These are phyloP conservation scores for Horisme vitalbata DNA, from an alignment of 2,888 invertebrate genomes.

Conservation along the genomic window DNA sequence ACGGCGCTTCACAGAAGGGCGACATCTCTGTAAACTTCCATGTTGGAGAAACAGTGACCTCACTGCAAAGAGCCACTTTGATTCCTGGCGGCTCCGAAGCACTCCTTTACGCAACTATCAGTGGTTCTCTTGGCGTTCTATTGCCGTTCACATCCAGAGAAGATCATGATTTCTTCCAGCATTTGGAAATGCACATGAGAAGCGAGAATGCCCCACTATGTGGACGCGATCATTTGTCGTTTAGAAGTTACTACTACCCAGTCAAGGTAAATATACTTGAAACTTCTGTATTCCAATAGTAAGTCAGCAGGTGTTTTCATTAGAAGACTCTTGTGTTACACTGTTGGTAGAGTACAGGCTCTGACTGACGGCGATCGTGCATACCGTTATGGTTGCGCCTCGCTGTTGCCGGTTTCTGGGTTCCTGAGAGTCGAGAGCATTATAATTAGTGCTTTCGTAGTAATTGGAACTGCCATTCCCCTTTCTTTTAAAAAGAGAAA, in stretches of 20 bases:
- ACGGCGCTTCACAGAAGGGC: slow-evolving; percentile 98
- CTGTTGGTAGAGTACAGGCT: slow-evolving; percentile 66
- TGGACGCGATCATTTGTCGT: slow-evolving; percentile 98
- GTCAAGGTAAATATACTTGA: slow-evolving; percentile 86
- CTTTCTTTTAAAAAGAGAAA: too few relatives aligned
- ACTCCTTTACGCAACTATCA: slow-evolving; percentile 96
- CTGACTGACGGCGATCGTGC: slow-evolving; percentile 42
- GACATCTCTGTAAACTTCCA: slow-evolving; percentile 97
- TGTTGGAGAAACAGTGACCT: slow-evolving; percentile 97
- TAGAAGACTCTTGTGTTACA: slow-evolving; percentile 67
- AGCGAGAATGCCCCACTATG: slow-evolving; percentile 98
- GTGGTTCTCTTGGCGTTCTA: slow-evolving; percentile 96
- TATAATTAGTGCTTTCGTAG: slow-evolving; percentile 58
- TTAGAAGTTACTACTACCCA: slow-evolving; percentile 98
- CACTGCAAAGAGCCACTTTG: slow-evolving; percentile 96
- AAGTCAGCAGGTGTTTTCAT: slow-evolving; percentile 66
- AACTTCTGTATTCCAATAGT: slow-evolving; percentile 53
- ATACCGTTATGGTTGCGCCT: slow-evolving; percentile 62
- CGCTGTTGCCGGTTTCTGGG: slow-evolving; percentile 43
- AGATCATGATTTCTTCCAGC: slow-evolving; percentile 99
- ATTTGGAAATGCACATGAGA: slow-evolving; percentile 99
- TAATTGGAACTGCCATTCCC: slow-evolving; percentile 66
- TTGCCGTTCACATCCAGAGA: slow-evolving; percentile 97
- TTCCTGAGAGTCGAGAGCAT: slow-evolving; percentile 75
- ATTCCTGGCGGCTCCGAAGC: slow-evolving; percentile 99